Conservation (phyloP, 2,888 invertebrate species). For the Leucania comma region DNA sequence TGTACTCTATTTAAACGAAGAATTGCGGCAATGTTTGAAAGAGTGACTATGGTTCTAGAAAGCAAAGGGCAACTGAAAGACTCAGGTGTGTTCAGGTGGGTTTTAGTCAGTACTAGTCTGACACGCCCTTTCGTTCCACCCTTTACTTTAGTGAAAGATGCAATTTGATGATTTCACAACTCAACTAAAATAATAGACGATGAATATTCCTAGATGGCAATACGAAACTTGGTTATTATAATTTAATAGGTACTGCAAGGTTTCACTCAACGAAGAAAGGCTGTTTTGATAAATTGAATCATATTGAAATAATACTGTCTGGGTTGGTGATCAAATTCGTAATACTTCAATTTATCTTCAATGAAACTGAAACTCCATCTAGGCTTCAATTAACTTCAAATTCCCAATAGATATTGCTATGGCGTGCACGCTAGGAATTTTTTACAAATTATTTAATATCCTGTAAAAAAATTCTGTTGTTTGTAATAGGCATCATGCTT, state of each 20-base stretch:
- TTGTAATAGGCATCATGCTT: constrained; percentile 2
- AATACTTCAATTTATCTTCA: constrained; percentile 25
- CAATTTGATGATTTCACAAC: background rate
- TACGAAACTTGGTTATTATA: background rate
- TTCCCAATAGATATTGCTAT: constrained; percentile 24
- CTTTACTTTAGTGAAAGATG: background rate
- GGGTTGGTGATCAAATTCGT: constrained; percentile 4
- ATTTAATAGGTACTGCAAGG: background rate
- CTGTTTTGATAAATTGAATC: background rate
- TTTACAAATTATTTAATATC: constrained; percentile 21
- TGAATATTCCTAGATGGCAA: background rate
- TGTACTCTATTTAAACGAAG: too few relatives aligned
- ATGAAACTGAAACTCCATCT: constrained; percentile 8
- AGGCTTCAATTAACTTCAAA: constrained; percentile 17
- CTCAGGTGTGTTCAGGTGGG: too few relatives aligned
- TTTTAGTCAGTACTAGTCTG: too few relatives aligned
- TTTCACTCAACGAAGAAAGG: background rate
- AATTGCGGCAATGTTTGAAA: too few relatives aligned
- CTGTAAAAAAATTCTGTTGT: constrained; percentile 5
- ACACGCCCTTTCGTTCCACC: background rate
- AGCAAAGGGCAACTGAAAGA: too few relatives aligned
- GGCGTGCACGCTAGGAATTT: constrained; percentile 29
- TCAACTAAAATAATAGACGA: background rate
- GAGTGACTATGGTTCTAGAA: too few relatives aligned
- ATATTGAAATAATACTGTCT: background rate